These are phyloP conservation scores for Eulithis prunata DNA, from an alignment of 2,888 invertebrate genomes.

Conservation along the genomic window DNA sequence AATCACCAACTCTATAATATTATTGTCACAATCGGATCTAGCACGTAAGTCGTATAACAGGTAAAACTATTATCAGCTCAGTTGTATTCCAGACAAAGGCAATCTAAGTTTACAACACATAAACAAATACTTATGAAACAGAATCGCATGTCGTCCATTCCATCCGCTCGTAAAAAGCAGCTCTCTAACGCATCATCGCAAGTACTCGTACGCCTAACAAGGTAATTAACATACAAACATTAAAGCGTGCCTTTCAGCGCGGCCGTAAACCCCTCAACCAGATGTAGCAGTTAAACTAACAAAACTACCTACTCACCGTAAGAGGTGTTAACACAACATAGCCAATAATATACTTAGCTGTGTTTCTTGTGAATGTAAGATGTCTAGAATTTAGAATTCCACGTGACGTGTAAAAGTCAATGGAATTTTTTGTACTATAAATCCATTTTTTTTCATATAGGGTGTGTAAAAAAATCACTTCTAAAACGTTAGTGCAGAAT, in stretches of 20 bases:
- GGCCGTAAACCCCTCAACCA: constrained; percentile 18
- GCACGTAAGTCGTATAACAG: not conserved
- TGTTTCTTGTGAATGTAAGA: not conserved
- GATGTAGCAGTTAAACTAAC: constrained; percentile 29
- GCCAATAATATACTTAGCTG: not conserved
- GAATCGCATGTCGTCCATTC: constrained; percentile 4
- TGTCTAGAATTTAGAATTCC: no score
- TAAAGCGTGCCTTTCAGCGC: constrained; percentile 12
- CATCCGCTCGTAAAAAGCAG: constrained; percentile 24
- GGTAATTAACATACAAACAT: constrained; percentile 27
- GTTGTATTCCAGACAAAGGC: not conserved
- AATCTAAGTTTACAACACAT: not conserved
- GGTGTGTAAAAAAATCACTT: no score
- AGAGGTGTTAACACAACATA: constrained; percentile 1
- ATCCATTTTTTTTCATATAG: no score
- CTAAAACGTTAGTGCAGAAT: no score
- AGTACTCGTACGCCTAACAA: constrained; percentile 21
- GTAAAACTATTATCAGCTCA: not conserved
- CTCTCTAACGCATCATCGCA: constrained; percentile 21
- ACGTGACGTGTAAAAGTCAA: no score
- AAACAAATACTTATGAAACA: not conserved
- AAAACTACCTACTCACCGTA: constrained; percentile 11
- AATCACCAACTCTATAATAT: no score
- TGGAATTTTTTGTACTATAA: no score
- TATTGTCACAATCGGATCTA: not conserved